Conservation (phyloP, 2,797 vertebrate genomes). For the Lutjanus campechanus region DNA sequence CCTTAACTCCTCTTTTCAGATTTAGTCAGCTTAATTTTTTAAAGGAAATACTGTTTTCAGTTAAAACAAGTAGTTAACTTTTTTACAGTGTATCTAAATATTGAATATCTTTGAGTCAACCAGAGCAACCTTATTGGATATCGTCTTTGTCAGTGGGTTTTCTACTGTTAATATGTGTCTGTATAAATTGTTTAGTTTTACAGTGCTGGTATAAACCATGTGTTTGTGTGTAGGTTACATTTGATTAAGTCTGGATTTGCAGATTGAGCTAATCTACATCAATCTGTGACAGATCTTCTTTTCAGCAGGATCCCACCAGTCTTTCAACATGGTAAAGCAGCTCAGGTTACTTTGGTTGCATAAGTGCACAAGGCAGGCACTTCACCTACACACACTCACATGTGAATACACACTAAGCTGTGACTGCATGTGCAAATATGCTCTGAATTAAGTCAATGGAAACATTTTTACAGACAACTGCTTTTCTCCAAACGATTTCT, state of each 20-base stretch:
- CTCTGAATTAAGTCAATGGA: slow-evolving; percentile 23
- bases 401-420: slow-evolving; percentile 19
- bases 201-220: slow-evolving; percentile 1
- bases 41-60: no score
- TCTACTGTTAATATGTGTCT: no score
- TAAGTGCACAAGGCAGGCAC: slow-evolving; percentile 44
- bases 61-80: no score
- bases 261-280: slow-evolving; percentile 13
- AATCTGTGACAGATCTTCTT: slow-evolving; percentile 52
- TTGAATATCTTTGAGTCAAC: no score
- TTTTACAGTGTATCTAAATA: no score
- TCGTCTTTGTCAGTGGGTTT: no score
- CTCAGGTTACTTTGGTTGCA: slow-evolving; percentile 67
- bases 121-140: no score
- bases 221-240: slow-evolving; percentile 6
- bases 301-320: slow-evolving; percentile 24
- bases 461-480: slow-evolving; percentile 11
- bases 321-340: slow-evolving; percentile 34
- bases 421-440: slow-evolving; percentile 27
- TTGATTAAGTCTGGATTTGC: slow-evolving; percentile 21
- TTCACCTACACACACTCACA: slow-evolving; percentile 11
- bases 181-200: no score
- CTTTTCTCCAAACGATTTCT: not conserved
- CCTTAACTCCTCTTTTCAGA: no score
- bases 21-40: no score